Evolutionary conservation across 2,888 invertebrate species (phyloP).

Genomic region (Cosmorhoe ocellata): DNA sequence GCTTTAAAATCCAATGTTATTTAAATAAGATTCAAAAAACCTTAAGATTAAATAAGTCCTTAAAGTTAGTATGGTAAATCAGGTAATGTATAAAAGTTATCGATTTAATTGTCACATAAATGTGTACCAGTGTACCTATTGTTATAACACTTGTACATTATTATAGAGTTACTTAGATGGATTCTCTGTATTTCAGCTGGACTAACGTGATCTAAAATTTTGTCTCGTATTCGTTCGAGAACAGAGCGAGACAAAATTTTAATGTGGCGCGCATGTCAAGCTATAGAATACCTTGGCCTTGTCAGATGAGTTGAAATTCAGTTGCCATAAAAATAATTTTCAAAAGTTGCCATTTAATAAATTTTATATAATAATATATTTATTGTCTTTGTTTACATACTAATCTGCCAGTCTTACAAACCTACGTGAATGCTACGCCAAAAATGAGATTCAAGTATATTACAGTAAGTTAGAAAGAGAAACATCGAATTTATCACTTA

Average conservation of each 20-base stretch:
- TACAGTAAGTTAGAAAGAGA: conserved; percentile 1
- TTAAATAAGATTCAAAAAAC: conserved; percentile 9
- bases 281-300: not conserved
- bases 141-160: no score
- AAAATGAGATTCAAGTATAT: conserved; percentile 14
- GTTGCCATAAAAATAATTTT: not conserved
- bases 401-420: not conserved
- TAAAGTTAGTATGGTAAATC: conserved; percentile 18
- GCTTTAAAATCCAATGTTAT: conserved; percentile 9
- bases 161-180: no score
- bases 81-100: conserved; percentile 11
- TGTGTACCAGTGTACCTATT: no score
- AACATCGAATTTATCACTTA: not conserved
- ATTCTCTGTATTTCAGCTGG: no score
- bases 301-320: not conserved
- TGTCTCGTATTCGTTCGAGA: no score
- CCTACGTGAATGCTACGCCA: not conserved
- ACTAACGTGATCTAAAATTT: no score
- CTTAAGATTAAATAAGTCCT: conserved; percentile 10
- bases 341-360: no score
- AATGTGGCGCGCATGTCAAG: no score
- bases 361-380: no score
- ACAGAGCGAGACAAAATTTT: no score
- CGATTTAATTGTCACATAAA: no score
- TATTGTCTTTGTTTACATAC: no score